Evolutionary conservation across 2,113 vertebrate genomes (phyloP).

Genomic region (Nothoprocta perdicaria): DNA sequence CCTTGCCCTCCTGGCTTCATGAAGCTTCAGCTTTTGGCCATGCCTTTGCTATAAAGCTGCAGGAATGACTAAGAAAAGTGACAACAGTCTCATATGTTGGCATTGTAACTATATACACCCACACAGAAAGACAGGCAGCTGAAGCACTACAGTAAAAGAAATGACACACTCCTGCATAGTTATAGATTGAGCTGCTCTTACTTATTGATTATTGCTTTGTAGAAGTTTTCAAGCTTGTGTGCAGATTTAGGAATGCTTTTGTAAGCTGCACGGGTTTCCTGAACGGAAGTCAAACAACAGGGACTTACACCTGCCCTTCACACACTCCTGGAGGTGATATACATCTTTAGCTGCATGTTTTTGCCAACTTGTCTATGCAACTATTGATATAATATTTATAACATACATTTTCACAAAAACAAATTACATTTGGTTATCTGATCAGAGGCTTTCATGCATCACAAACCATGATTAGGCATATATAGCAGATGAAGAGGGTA

Average conservation of each 20-base stretch:
- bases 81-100: not conserved
- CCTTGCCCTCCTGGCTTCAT: not conserved
- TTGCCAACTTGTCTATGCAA: not conserved
- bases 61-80: not conserved
- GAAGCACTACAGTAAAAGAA: not conserved
- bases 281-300: not conserved
- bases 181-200: not conserved
- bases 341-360: not conserved
- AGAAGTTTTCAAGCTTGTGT: not conserved
- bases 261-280: not conserved
- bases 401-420: not conserved
- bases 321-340: not conserved
- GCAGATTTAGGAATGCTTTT: not conserved
- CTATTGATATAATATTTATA: not conserved
- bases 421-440: not conserved
- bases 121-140: not conserved
- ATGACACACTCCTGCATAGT: not conserved
- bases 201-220: not conserved
- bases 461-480: not conserved
- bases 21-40: not conserved
- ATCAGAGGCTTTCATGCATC: not conserved
- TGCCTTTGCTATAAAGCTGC: not conserved
- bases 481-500: not conserved
- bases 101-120: not conserved
- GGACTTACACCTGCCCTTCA: not conserved